Evolutionary conservation across 2,888 invertebrate species (phyloP).

Genomic region (Cabera pusaria): DNA sequence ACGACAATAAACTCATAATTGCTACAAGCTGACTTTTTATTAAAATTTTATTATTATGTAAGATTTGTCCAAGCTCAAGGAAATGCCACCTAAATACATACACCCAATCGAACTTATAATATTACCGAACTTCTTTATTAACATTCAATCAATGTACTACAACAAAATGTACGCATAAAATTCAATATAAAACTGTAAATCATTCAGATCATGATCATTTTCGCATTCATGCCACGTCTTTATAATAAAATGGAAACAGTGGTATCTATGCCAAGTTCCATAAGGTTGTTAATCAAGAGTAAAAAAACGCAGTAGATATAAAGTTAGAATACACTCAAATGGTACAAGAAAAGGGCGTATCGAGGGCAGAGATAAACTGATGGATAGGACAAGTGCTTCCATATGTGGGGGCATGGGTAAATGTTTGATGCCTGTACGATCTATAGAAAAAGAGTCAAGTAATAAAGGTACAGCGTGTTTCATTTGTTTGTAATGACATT

Average conservation of each 20-base stretch:
- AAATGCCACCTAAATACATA: conserved; percentile 8
- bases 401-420: too few species aligned
- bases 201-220: conserved; percentile 26
- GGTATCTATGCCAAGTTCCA: neutral
- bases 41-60: too few species aligned
- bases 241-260: neutral
- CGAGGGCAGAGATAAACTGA: conserved; percentile 25
- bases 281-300: conserved; percentile 1
- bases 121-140: conserved; percentile 21
- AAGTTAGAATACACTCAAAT: conserved; percentile 21
- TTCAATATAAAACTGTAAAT: conserved; percentile 22
- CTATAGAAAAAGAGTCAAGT: too few species aligned
- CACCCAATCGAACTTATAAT: conserved; percentile 5
- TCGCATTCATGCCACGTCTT: conserved; percentile 20
- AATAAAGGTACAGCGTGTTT: too few species aligned
- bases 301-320: conserved; percentile 5
- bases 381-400: conserved; percentile 29
- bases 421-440: too few species aligned
- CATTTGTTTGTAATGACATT: too few species aligned
- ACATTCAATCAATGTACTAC: conserved; percentile 19
- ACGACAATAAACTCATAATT: too few species aligned
- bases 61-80: too few species aligned
- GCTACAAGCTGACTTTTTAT: too few species aligned
- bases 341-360: conserved; percentile 30
- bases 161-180: conserved; percentile 26